These are phyloP conservation scores for Enteromius thamalakanensis DNA, from an alignment of 2,797 vertebrate genomes.

Conservation along the genomic window DNA sequence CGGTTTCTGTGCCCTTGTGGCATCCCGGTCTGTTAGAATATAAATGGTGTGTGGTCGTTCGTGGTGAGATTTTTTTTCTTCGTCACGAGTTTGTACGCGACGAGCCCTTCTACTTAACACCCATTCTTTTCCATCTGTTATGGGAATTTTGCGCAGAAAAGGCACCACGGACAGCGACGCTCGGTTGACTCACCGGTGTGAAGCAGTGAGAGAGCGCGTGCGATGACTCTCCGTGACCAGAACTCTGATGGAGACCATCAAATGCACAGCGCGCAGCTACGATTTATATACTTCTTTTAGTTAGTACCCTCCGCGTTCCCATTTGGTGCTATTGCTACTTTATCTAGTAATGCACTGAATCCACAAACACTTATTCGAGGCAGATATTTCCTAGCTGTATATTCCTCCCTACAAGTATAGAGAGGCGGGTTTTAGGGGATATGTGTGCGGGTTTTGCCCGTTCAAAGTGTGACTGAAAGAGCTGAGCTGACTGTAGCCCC, in stretches of 20 bases:
- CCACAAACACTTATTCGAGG: neutral
- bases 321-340: neutral
- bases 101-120: conserved; percentile 28
- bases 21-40: conserved; percentile 60
- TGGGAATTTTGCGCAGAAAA: conserved; percentile 26
- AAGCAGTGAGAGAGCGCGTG: conserved; percentile 34
- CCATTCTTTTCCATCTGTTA: conserved; percentile 26
- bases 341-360: neutral
- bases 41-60: conserved; percentile 70
- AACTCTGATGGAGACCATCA: conserved; percentile 26
- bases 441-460: neutral
- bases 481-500: neutral
- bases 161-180: conserved; percentile 61
- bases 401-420: neutral
- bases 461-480: neutral
- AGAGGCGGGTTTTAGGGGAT: neutral
- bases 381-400: neutral
- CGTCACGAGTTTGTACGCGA: conserved; percentile 31
- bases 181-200: conserved; percentile 21
- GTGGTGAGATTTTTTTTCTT: conserved; percentile 47
- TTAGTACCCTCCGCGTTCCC: neutral
- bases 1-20: conserved; percentile 30
- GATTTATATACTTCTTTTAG: neutral
- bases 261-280: neutral
- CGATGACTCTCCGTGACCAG: conserved; percentile 38